Evolutionary conservation across 2,888 invertebrate species (phyloP).

Genomic region (Frankliniella intonsa): DNA sequence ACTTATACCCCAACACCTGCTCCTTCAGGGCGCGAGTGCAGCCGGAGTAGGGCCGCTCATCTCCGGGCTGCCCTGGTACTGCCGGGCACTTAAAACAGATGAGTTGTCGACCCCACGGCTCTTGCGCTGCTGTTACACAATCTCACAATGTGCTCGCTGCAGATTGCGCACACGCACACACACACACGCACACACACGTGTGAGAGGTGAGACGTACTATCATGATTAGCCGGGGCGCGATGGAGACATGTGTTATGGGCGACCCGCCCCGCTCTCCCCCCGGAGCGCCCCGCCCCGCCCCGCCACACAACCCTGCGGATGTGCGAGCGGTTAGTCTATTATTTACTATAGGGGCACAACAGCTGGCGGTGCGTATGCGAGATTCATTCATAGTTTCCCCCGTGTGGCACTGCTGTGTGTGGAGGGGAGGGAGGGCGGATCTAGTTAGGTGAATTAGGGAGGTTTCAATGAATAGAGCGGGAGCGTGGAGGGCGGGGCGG

Average conservation of each 20-base stretch:
- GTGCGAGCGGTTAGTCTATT: slow-evolving; percentile 20
- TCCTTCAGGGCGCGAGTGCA: no score
- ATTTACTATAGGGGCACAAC: slow-evolving; percentile 20
- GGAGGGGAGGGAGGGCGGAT: neutral
- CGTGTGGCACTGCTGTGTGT: neutral
- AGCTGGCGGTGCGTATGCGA: neutral
- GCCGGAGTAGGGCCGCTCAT: no score
- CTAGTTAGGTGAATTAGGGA: slow-evolving; percentile 20
- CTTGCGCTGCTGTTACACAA: neutral
- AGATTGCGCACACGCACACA: neutral
- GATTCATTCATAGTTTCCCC: slow-evolving; percentile 26
- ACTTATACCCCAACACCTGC: no score
- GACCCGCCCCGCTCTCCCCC: neutral
- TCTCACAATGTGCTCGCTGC: no score
- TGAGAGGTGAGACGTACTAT: neutral
- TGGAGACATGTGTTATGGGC: slow-evolving; percentile 18
- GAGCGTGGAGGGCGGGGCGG: no score
- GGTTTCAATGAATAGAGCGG: slow-evolving; percentile 17
- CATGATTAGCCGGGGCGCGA: slow-evolving; percentile 21
- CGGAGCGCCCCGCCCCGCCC: neutral
- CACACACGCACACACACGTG: neutral
- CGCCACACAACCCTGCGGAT: neutral
- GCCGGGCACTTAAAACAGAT: no score
- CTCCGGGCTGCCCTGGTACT: no score
- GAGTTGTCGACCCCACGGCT: no score